A percentile compares a stretch with the other conserved stretches of the same genome.
Evolutionary conservation across 2,888 invertebrate species (phyloP).

Genomic region (Protonemura montana): DNA sequence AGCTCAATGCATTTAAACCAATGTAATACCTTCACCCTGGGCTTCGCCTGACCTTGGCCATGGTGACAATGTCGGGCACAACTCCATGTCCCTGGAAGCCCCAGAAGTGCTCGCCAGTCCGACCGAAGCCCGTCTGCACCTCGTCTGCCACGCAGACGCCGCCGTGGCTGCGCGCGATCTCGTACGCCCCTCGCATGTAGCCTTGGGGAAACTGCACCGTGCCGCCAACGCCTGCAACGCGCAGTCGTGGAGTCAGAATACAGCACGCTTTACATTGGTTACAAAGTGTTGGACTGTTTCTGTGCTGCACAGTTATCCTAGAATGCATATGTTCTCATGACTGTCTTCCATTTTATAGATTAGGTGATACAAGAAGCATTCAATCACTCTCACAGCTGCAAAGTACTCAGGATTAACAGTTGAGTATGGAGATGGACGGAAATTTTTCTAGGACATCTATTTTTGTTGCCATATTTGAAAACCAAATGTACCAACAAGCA

Average conservation of each 20-base stretch:
- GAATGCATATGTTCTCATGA: too few relatives aligned
- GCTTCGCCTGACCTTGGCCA: constrained; percentile 75
- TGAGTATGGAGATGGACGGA: too few relatives aligned
- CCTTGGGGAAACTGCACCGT: constrained; percentile 90
- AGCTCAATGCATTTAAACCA: too few relatives aligned
- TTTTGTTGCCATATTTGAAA: too few relatives aligned
- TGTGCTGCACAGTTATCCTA: too few relatives aligned
- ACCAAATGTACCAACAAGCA: too few relatives aligned
- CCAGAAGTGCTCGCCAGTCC: constrained; percentile 95
- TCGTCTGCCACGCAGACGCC: constrained; percentile 94
- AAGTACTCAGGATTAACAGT: not conserved
- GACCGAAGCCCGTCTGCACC: constrained; percentile 96
- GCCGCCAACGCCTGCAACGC: constrained; percentile 83
- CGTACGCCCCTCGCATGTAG: constrained; percentile 82
- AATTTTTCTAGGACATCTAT: too few relatives aligned
- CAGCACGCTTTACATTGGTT: too few relatives aligned
- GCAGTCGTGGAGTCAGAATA: constrained; percentile 27
- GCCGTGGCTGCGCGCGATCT: constrained; percentile 79
- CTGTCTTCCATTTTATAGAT: constrained; percentile 37
- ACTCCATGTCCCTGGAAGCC: constrained; percentile 91
- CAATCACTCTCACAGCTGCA: not conserved
- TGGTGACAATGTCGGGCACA: constrained; percentile 91
- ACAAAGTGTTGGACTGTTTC: too few relatives aligned
- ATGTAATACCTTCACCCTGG: too few relatives aligned
- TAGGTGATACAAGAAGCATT: not conserved